Evolutionary conservation across 1,140 invertebrate genomes (phyloP).

Genomic region (Drosophila sproati): DNA sequence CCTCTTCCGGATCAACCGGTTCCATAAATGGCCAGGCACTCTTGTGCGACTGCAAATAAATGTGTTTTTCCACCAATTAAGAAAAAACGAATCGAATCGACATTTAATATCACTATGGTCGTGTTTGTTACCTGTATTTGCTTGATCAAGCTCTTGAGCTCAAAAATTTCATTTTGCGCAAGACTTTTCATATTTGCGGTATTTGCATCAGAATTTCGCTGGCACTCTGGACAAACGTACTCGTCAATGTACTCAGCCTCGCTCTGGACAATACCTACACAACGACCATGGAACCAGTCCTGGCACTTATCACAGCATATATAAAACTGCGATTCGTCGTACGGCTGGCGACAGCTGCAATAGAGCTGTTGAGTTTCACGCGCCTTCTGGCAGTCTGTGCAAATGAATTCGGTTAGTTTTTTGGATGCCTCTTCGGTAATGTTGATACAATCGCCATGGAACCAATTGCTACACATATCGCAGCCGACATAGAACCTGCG

Average conservation of each 20-base stretch:
- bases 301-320: slow-evolving; percentile 99
- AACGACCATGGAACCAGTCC: slow-evolving; percentile 99
- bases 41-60: slow-evolving; percentile 89
- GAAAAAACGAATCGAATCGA: slow-evolving; percentile 9
- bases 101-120: neutral
- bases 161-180: slow-evolving; percentile 92
- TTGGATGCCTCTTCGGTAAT: slow-evolving; percentile 97
- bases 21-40: slow-evolving; percentile 99
- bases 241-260: slow-evolving; percentile 98
- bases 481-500: slow-evolving; percentile 98
- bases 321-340: slow-evolving; percentile 99
- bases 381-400: slow-evolving; percentile 93
- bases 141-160: slow-evolving; percentile 93
- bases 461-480: slow-evolving; percentile 99
- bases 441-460: slow-evolving; percentile 98
- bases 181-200: slow-evolving; percentile 95
- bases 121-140: slow-evolving; percentile 91
- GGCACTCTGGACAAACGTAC: slow-evolving; percentile 98
- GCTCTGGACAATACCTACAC: slow-evolving; percentile 97
- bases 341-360: slow-evolving; percentile 97
- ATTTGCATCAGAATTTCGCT: slow-evolving; percentile 94
- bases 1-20: slow-evolving; percentile 97
- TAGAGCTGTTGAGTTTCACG: slow-evolving; percentile 96
- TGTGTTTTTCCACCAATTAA: neutral
- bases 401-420: slow-evolving; percentile 95